Evolutionary conservation across 2,797 vertebrate genomes (phyloP), one percentile per base, ranked within the genome.

Genomic region (Microcaecilia unicolor): DNA sequence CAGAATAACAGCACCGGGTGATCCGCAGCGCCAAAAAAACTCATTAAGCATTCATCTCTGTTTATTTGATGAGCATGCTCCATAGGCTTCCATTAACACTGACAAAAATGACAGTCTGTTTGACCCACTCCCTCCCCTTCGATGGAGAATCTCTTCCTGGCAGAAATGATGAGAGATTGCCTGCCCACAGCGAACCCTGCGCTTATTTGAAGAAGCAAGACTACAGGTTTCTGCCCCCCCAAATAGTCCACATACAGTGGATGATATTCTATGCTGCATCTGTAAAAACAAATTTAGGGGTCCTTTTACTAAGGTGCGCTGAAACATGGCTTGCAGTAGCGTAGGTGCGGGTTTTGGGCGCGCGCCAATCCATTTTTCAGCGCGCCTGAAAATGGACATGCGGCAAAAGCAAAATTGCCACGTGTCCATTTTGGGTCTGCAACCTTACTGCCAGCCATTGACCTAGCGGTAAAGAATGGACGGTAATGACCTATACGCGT

Each of bases 141-240:
- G 10, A 42, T 45, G 34, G 28, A 22, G 24, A 37, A 37, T 34
- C n/a, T 31, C 37, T 38, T 44, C 28, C 45, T 45, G 42, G 45
- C 42, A 38, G 7, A 18, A 32, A 38, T 45, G 34, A 45, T 37
- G 42, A 45, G 20, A 28, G 28, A 45, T 45, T 37, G 28, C 14
- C 42, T 37, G 42, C 28, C 38, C 34, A 44, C 18, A 31, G 25
- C 17, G 41, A 44, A 18, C 37, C 37, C 27, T 32, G 15, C 31
- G 25, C 28, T 37, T 26, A 24, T 31, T 37, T 37, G 34, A n/a
- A n/a, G n/a, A n/a, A n/a, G n/a, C n/a, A n/a, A n/a, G n/a, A n/a
- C 29, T 37, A 45, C 42, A 45, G 31, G n/a, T 45, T 37, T 45
- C 34, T 37, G 34, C 42, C 34, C 28, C 15, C 45, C 42, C 42